Percentiles rank a stretch among this genome's conserved stretches.
Evolutionary conservation across 2,113 vertebrate genomes (phyloP).

Genomic region (Antechinus flavipes): DNA sequence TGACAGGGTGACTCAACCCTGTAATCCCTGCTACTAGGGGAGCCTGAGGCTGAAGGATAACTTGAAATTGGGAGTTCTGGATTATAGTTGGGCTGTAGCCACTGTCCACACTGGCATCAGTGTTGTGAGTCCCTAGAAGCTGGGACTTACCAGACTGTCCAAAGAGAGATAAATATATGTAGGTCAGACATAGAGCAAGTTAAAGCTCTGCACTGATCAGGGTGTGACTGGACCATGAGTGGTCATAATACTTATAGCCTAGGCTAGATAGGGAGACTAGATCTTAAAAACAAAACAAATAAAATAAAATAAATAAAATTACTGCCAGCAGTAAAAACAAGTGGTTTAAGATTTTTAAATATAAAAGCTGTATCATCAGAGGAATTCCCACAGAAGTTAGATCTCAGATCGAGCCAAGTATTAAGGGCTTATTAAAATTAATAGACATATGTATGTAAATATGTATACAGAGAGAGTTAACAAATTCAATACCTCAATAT

Average conservation of each 20-base stretch:
- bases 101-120: not conserved
- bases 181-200: not conserved
- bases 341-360: not conserved
- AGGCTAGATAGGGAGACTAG: not conserved
- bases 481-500: not conserved
- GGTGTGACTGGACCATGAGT: not conserved
- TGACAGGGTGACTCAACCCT: not conserved
- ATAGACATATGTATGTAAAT: too few species aligned
- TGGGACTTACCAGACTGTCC: not conserved
- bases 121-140: not conserved
- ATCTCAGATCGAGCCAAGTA: not conserved
- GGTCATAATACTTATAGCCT: not conserved
- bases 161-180: not conserved
- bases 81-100: too few species aligned
- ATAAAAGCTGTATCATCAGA: not conserved
- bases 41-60: not conserved
- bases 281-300: not conserved
- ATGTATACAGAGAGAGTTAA: not conserved
- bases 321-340: not conserved
- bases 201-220: not conserved
- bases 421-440: not conserved
- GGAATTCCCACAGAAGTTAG: not conserved
- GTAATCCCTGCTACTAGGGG: not conserved
- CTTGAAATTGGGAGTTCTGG: not conserved
- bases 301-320: not conserved